A percentile compares a stretch with the other conserved stretches of the same genome.
Conservation (phyloP, 2,113 vertebrate species). For the Channa argus region DNA sequence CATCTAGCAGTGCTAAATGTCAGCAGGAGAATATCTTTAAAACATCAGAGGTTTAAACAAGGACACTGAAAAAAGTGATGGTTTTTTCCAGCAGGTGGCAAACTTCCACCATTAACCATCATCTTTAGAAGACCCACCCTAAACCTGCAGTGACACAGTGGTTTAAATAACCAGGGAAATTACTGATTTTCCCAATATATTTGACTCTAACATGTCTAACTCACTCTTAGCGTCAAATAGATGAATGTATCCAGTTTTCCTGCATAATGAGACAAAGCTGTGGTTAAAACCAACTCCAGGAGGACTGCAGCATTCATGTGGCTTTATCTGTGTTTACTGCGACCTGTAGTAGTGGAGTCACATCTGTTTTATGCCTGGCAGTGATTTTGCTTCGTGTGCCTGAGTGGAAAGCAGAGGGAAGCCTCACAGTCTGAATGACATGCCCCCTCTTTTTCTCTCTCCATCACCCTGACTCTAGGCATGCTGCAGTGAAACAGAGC, state of each 20-base stretch:
- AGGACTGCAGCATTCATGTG: neutral
- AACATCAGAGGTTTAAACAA: constrained; percentile 22
- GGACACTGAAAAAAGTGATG: constrained; percentile 2
- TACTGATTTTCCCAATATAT: constrained; percentile 43
- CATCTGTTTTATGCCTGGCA: constrained; percentile 15
- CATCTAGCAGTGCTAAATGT: constrained; percentile 39
- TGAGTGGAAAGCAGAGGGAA: constrained; percentile 15
- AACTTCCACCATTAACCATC: constrained; percentile 67
- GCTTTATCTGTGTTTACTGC: constrained; percentile 10
- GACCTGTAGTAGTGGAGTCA: constrained; percentile 19
- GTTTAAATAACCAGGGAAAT: constrained; percentile 55
- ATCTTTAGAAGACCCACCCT: constrained; percentile 55
- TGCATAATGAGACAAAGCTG: constrained; percentile 1
- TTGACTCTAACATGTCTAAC: constrained; percentile 15
- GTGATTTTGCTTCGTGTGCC: constrained; percentile 18
- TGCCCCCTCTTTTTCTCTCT: neutral
- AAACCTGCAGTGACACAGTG: constrained; percentile 77
- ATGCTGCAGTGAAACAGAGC: constrained; percentile 41
- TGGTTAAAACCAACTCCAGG: neutral
- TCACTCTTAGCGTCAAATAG: constrained; percentile 13
- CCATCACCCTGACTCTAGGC: constrained; percentile 36
- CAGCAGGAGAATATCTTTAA: constrained; percentile 28
- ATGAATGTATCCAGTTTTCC: neutral
- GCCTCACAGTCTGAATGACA: constrained; percentile 33
- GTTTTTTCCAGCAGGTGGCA: constrained; percentile 79